Evolutionary conservation across 2,888 invertebrate species (phyloP), one percentile per base, ranked within the genome.

Genomic region (Sinohyriopsis cumingii): DNA sequence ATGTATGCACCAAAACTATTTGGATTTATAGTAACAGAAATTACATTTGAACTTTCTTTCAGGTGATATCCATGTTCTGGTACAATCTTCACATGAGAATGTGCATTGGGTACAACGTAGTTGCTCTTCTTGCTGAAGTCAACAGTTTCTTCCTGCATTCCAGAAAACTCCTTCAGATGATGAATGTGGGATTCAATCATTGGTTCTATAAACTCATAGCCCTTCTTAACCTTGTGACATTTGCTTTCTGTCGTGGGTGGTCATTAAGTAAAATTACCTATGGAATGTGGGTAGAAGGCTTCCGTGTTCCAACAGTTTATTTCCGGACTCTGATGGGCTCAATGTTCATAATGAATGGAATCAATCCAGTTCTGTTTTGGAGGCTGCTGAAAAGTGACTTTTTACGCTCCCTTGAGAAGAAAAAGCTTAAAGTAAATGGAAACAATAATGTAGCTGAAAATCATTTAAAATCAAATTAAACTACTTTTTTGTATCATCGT

Each of bases 101-200:
- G 45, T 87, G 86, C 72, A 84, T 90, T 56, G 86, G 84, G 3
- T 89, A 86, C 82, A 89, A 83, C 71, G 79, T 84, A 20, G 71
- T 90, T 22, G 89, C 89, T 5, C 78, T 90, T 22, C 78, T 87
- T 68, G 84, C 86, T 18, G 89, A 90, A 71, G 83, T 89, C 65
- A 90, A 90, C 84, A 88, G 86, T 69, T 82, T 89, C 70, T 89
- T 89, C 76, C 84, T 90, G 12, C 90, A 90, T 73, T 82, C 87
- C 56, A 78, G 90, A 20, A 89, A 90, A 77, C 84, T 90, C n/a
- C 70, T 89, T 15, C 89, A 89, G 78, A 85, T 89, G 86, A 70
- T 78, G 28, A 64, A 83, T 25, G 74, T 81, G 12, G 72, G 81
- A n/a, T 87, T 80, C 75, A 68, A 80, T 25, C 80, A 82, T 65